Evolutionary conservation across 2,888 invertebrate species (phyloP), one percentile per base, ranked within the genome.

Genomic region (Chorisops tibialis): DNA sequence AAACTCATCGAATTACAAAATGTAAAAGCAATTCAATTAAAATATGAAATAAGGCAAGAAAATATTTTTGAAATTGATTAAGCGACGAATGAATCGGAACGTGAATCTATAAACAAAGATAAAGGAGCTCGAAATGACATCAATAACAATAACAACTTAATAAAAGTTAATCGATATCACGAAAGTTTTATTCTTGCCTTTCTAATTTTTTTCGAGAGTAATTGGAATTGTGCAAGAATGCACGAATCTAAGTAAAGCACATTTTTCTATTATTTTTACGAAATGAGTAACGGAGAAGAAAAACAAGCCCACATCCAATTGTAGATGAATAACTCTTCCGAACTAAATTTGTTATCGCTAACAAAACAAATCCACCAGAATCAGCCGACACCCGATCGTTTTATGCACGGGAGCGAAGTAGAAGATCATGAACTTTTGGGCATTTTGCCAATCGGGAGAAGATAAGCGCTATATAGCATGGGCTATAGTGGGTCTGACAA

Each of bases 401-500:
- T 30, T 43, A 43, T 45, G 24, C 50, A 37, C 39, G 41, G 35
- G 45, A 56, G 45, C 18, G 21, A 21, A 14, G 43, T 37, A 16
- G 14, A 16, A 41, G 63, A 63, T 59, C 59, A 54, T 54, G 59
- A 59, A 63, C 63, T 59, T 59, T 63, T 30, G 30, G 60, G 59
- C 63, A 39, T n/a, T 21, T 38, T 63, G 63, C 63, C 63, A 63
- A 58, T 54, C 41, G 48, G 30, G 21, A 12, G 18, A 56, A 12
- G 21, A 9, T 41, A 19, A 39, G 22, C 39, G n/a, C n/a, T n/a
- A n/a, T n/a, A n/a, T n/a, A n/a, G n/a, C n/a, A n/a, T n/a, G n/a
- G n/a, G n/a, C n/a, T n/a, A n/a, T n/a, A n/a, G n/a, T n/a, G n/a
- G n/a, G n/a, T n/a, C n/a, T n/a, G n/a, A n/a, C n/a, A n/a, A n/a